phyloP scores from a whole-genome alignment of 2,797 vertebrate genomes.

The Nyctibius grandis region DNA sequence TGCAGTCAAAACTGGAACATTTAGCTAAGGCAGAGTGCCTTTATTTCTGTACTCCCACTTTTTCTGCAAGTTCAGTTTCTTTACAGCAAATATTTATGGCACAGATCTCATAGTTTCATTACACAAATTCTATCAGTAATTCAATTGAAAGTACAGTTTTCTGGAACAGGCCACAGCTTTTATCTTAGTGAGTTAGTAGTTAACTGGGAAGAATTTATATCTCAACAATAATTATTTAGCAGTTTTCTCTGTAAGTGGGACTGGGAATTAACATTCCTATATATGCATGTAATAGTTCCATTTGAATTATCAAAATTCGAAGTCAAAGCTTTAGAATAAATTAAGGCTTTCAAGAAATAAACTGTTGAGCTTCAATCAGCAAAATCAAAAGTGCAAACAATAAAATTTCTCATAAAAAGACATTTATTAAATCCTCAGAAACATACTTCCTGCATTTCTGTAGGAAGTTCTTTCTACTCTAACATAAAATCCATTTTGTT shows the following conservation, averaged over 20 bases:
- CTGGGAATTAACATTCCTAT: neutral
- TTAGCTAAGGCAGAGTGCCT: neutral
- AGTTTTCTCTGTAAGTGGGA: neutral
- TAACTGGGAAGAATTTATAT: conserved; percentile 37
- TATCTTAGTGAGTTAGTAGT: conserved; percentile 22
- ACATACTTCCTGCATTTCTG: neutral
- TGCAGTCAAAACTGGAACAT: neutral
- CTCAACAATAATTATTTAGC: conserved; percentile 25
- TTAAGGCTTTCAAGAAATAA: conserved; percentile 25
- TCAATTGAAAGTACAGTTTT: neutral
- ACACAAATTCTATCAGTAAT: neutral
- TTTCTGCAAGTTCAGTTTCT: neutral
- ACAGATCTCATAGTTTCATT: neutral
- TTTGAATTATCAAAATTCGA: conserved; percentile 35
- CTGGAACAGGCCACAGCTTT: neutral
- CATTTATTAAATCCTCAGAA: neutral
- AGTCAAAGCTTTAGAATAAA: conserved; percentile 46
- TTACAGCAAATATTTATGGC: neutral
- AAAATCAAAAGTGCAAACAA: neutral
- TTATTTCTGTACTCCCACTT: neutral
- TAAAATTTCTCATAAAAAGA: neutral
- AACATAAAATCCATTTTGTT: neutral
- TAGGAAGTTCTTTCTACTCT: neutral
- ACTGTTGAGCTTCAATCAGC: neutral
- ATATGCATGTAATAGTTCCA: neutral